Evolutionary conservation across 1,140 invertebrate species (phyloP), one percentile per base, ranked within the genome.

Genomic region (Copidosoma floridanum): DNA sequence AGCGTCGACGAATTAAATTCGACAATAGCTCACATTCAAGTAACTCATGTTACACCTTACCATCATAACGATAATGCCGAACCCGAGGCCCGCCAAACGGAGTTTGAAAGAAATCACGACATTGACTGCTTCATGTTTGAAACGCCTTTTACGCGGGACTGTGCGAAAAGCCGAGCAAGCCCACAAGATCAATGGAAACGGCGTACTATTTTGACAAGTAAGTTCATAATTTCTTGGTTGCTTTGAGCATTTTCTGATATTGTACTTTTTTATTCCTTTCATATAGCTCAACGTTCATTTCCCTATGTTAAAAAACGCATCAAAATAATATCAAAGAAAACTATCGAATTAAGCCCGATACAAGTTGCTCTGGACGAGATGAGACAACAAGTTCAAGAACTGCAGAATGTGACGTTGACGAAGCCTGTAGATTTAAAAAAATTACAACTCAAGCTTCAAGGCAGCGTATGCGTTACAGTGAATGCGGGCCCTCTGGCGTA

Each of bases 401-500:
- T 97, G 27, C 85, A 89, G 62, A 92, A 95, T 71, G 91, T 94
- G 26, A 89, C 94, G 14, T 85, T 89, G 66, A 85, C 87, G 3
- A 85, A 88, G 4, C 85, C 89, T 16, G 87, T 88, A 0, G 94
- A 97, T 80, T 83, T 91, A 0, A 96, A 95, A 76, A 94, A 93
- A 76, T 74, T 97, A 23, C 94, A 97, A 76, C 82, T 97, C 4
- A 86, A 89, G 65, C 81, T 97, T 24, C 93, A 96, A 81, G 92
- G 93, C 57, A 90, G 89, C 72, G 89, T 97, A 59, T 94, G 92
- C 72, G 92, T 95, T 10, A 93, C 94, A 75, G 94, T 97, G 0
- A 95, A 97, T 81, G 93, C 93, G n/a, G 95, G 95, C 26, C 95
- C 95, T 1, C 76, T 97, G 44, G 93, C 93, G 3, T 97, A 97